A percentile compares a stretch with the other conserved stretches of the same genome.
phyloP scores from a whole-genome alignment of 2,113 vertebrate genomes.

The Chaenogobius annularis region DNA sequence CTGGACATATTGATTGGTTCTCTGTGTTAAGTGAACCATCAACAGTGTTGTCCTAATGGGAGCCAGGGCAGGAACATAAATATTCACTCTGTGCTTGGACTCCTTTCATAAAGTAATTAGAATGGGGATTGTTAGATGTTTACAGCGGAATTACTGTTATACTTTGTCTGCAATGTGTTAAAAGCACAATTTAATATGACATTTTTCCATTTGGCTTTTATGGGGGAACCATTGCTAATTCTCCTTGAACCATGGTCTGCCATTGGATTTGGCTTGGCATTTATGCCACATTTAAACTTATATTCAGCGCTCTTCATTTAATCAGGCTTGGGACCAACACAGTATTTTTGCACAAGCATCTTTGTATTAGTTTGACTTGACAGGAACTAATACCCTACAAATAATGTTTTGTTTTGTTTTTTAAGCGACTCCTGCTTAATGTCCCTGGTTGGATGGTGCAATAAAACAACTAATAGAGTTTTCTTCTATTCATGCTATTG shows the following conservation, averaged over 20 bases:
- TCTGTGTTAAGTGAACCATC: slow-evolving; percentile 43
- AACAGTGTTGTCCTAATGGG: slow-evolving; percentile 38
- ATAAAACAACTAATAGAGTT: slow-evolving; percentile 21
- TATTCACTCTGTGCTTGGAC: slow-evolving; percentile 13
- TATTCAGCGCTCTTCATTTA: neutral
- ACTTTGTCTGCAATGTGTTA: neutral
- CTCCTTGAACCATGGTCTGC: too few species aligned
- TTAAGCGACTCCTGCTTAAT: neutral
- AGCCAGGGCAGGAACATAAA: slow-evolving; percentile 27
- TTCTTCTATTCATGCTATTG: slow-evolving; percentile 27
- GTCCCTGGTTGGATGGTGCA: slow-evolving; percentile 42
- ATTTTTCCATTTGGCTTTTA: neutral
- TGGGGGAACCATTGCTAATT: too few species aligned
- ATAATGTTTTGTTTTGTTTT: neutral
- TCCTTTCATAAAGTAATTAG: slow-evolving; percentile 12
- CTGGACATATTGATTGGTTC: slow-evolving; percentile 37
- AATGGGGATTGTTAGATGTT: neutral
- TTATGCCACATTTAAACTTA: neutral
- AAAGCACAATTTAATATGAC: neutral
- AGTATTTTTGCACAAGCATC: neutral
- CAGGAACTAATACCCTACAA: neutral
- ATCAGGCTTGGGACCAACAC: neutral
- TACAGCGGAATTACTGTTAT: neutral
- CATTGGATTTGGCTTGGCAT: neutral
- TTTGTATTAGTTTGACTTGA: neutral